Evolutionary conservation across 2,888 invertebrate genomes (phyloP).

Genomic region (Eristalis arbustorum): DNA sequence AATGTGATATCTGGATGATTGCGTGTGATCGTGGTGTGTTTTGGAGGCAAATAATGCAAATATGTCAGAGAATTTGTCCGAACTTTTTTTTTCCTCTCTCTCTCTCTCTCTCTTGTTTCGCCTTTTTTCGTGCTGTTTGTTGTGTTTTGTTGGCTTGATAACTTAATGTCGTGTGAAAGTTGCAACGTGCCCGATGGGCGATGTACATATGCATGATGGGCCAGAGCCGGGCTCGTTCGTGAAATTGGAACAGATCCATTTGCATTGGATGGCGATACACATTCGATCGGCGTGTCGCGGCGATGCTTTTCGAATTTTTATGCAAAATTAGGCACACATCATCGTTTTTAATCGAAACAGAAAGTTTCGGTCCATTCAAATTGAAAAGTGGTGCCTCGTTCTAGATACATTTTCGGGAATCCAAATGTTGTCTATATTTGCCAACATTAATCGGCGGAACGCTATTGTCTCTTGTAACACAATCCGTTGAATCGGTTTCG

Average conservation of each 20-base stretch:
- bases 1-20: constrained; percentile 67
- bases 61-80: constrained; percentile 68
- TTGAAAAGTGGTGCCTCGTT: constrained; percentile 8
- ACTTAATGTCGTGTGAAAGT: constrained; percentile 69
- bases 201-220: neutral
- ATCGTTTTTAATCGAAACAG: constrained; percentile 31
- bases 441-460: neutral
- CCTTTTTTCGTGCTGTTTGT: neutral
- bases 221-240: neutral
- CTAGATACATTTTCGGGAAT: constrained; percentile 19
- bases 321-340: constrained; percentile 30
- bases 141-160: constrained; percentile 51
- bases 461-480: neutral
- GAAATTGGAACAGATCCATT: constrained; percentile 47
- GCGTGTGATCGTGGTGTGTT: constrained; percentile 66
- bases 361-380: constrained; percentile 26
- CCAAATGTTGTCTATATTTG: neutral
- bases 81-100: constrained; percentile 29
- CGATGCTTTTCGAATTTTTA: neutral
- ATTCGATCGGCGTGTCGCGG: no score
- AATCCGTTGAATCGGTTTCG: neutral
- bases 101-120: neutral
- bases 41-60: constrained; percentile 70
- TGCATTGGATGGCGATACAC: neutral
- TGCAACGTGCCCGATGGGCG: constrained; percentile 40